Evolutionary conservation across 2,113 vertebrate species (phyloP).

Genomic region (Pterocles orientalis): DNA sequence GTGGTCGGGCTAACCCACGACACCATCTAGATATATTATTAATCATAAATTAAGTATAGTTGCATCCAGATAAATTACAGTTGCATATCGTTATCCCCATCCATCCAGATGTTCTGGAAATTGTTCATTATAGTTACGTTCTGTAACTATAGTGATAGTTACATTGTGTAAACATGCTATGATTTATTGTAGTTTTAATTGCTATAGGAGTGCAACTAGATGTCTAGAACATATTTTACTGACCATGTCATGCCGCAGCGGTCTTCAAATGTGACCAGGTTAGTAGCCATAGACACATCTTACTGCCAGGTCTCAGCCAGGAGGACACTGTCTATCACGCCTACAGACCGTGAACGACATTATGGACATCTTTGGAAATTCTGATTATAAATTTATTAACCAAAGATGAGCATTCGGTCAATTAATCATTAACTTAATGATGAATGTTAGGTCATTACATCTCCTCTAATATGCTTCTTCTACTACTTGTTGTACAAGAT

Average conservation of each 20-base stretch:
- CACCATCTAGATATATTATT: neutral
- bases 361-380: neutral
- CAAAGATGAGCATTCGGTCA: neutral
- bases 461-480: neutral
- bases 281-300: neutral
- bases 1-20: too few relatives aligned
- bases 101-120: constrained; percentile 51
- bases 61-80: neutral
- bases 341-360: neutral
- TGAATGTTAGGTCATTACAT: neutral
- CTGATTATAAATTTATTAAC: neutral
- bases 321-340: neutral
- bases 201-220: neutral
- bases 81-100: neutral
- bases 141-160: neutral
- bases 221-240: neutral
- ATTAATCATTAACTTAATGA: neutral
- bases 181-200: neutral
- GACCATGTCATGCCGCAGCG: neutral
- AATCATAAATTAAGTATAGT: neutral
- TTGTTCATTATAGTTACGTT: neutral
- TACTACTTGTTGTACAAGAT: neutral
- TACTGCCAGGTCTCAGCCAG: neutral
- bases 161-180: neutral
- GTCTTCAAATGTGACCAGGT: neutral